These are phyloP conservation scores for Isaurus tuberculatus DNA, from an alignment of 92 coral and sea anemone species.

Conservation along the genomic window DNA sequence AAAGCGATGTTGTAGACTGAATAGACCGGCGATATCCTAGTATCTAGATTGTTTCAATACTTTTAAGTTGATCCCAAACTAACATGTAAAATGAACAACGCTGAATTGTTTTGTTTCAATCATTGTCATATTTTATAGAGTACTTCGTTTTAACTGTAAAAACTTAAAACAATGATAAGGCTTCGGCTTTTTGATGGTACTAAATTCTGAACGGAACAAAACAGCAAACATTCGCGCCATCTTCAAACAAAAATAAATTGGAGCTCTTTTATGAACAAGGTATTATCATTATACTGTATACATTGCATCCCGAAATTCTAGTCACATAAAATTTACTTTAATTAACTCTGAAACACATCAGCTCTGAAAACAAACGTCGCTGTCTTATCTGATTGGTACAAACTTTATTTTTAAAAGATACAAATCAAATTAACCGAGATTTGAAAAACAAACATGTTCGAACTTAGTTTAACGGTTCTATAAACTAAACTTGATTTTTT, in stretches of 20 bases:
- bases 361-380: conserved; percentile 27
- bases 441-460: neutral
- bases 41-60: neutral
- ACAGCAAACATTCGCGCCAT: neutral
- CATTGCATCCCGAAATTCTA: neutral
- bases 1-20: neutral
- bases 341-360: conserved; percentile 27
- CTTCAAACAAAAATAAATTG: neutral
- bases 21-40: neutral
- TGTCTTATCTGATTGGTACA: neutral
- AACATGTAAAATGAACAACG: too few species aligned
- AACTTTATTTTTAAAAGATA: neutral
- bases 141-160: neutral
- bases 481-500: neutral
- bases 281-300: neutral
- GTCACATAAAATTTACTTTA: neutral
- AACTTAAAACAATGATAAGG: neutral
- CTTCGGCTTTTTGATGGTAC: neutral
- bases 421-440: neutral
- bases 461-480: neutral
- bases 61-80: too few species aligned
- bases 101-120: neutral
- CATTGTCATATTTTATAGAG: neutral
- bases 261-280: neutral
- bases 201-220: neutral